Percentiles rank a stretch among this genome's conserved stretches.
Evolutionary conservation across 2,797 vertebrate genomes (phyloP).

Genomic region (Gila robusta): DNA sequence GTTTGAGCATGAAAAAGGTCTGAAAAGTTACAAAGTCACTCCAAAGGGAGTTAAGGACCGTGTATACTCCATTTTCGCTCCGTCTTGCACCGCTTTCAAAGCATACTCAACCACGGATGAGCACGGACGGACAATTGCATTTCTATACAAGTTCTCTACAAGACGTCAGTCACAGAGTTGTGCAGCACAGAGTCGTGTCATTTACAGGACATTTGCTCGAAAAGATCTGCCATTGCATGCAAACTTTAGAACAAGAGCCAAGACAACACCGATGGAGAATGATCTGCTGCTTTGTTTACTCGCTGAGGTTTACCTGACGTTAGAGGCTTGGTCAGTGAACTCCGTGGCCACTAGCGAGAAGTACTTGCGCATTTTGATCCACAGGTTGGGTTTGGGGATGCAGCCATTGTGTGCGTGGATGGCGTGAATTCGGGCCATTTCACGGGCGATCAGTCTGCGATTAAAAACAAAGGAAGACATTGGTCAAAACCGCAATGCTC

Average conservation of each 20-base stretch:
- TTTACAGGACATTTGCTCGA: not conserved
- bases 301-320: conserved; percentile 80
- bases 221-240: not conserved
- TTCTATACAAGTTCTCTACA: not conserved
- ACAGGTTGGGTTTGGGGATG: conserved; percentile 91
- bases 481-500: not conserved
- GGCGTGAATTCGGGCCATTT: conserved; percentile 94
- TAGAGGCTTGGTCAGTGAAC: conserved; percentile 87
- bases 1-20: not conserved
- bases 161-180: not conserved
- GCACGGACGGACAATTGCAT: no score
- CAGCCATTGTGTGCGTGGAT: conserved; percentile 95
- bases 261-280: not conserved
- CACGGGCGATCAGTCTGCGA: conserved; percentile 87
- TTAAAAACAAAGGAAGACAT: not conserved
- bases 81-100: not conserved
- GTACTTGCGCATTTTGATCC: conserved; percentile 92
- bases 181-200: not conserved
- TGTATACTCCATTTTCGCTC: not conserved
- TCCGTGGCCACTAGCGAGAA: conserved; percentile 90
- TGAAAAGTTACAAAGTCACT: not conserved
- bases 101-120: not conserved
- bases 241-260: not conserved
- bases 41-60: not conserved
- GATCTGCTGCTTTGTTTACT: no score